Percentiles rank a stretch among this genome's conserved stretches.
These are phyloP conservation scores for Rhinatrema bivittatum DNA, from an alignment of 2,797 vertebrate genomes.

Conservation along the genomic window DNA sequence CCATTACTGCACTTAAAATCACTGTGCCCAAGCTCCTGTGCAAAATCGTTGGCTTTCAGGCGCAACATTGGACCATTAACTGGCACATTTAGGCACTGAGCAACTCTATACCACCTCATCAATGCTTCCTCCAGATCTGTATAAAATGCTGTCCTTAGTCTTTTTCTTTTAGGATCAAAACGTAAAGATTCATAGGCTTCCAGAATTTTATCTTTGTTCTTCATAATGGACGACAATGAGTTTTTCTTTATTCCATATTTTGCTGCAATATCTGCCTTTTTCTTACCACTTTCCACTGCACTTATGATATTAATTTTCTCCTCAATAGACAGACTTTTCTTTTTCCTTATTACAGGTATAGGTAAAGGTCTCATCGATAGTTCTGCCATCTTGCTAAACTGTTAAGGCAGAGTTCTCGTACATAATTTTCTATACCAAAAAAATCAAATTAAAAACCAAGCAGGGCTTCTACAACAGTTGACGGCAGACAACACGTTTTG, in stretches of 20 bases:
- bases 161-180: slow-evolving; percentile 57
- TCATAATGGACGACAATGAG: slow-evolving; percentile 54
- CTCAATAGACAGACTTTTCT: slow-evolving; percentile 56
- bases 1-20: slow-evolving; percentile 61
- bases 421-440: no score
- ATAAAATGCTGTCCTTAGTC: slow-evolving; percentile 49
- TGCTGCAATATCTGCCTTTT: slow-evolving; percentile 50
- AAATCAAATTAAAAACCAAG: no score
- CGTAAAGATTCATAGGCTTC: slow-evolving; percentile 50
- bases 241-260: slow-evolving; percentile 61
- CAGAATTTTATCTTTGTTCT: slow-evolving; percentile 57
- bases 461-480: no score
- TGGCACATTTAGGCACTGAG: slow-evolving; percentile 42
- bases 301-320: slow-evolving; percentile 55
- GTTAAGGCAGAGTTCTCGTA: no score
- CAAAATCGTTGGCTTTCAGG: slow-evolving; percentile 55
- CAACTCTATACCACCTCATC: slow-evolving; percentile 52
- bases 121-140: slow-evolving; percentile 50
- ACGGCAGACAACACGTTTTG: no score
- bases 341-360: slow-evolving; percentile 24
- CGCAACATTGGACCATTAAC: slow-evolving; percentile 51
- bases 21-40: slow-evolving; percentile 52
- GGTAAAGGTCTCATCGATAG: slow-evolving; percentile 1
- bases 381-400: slow-evolving; percentile 47
- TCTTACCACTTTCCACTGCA: slow-evolving; percentile 52